Conservation (phyloP, 1,140 invertebrate species). For the Octopus bimaculoides region DNA sequence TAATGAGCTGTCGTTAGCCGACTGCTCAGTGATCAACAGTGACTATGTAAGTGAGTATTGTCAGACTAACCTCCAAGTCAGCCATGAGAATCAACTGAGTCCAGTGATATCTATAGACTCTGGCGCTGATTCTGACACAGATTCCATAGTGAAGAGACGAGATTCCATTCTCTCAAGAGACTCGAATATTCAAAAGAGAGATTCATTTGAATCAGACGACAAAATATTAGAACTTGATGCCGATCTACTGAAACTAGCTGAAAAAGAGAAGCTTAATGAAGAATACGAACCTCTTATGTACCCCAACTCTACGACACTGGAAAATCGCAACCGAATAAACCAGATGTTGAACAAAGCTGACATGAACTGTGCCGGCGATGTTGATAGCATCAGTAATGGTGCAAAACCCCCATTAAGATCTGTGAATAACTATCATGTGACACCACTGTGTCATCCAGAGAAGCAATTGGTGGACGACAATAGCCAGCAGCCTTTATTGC, state of each 20-base stretch:
- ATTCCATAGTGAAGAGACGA: conserved; percentile 29
- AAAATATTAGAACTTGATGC: conserved; percentile 8
- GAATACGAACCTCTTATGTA: conserved; percentile 22
- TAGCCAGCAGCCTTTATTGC: not conserved
- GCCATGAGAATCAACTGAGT: conserved; percentile 35
- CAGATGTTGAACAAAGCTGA: conserved; percentile 21
- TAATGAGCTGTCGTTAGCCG: conserved; percentile 63
- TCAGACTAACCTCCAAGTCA: conserved; percentile 54
- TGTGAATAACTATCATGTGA: not conserved
- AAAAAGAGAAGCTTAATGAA: conserved; percentile 20
- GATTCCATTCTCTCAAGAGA: conserved; percentile 36
- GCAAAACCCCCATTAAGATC: not conserved
- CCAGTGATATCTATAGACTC: conserved; percentile 38
- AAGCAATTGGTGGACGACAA: not conserved
- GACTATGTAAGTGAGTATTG: conserved; percentile 53
- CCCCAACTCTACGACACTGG: conserved; percentile 26
- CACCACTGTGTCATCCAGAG: not conserved
- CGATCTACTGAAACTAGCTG: not conserved
- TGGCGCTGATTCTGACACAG: conserved; percentile 20
- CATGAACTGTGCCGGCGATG: not conserved
- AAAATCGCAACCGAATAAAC: conserved; percentile 31
- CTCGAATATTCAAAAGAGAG: conserved; percentile 34
- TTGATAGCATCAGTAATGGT: not conserved
- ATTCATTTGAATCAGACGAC: conserved; percentile 32
- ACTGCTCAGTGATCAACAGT: conserved; percentile 49